A percentile compares a stretch with the other conserved stretches of the same genome.
Conservation (phyloP, 2,797 vertebrate genomes). For the Gambusia yucatana region DNA sequence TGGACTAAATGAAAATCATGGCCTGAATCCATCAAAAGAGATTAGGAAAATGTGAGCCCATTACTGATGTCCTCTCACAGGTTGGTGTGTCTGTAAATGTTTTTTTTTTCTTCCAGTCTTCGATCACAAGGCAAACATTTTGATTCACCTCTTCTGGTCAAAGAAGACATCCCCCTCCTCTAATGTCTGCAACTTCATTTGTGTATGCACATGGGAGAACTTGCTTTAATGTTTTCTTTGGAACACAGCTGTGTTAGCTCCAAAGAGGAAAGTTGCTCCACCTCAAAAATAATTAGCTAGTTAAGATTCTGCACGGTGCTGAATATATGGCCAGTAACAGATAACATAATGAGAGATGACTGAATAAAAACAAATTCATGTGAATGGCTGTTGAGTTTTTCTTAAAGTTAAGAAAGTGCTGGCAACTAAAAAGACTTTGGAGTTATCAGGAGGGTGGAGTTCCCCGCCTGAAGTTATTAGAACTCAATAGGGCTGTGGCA, state of each 20-base stretch:
- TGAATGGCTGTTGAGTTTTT: slow-evolving; percentile 11
- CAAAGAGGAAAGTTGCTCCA: slow-evolving; percentile 29
- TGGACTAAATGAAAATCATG: slow-evolving; percentile 96
- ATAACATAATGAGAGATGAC: slow-evolving; percentile 29
- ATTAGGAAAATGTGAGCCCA: slow-evolving; percentile 93
- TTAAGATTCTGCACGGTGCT: slow-evolving; percentile 30
- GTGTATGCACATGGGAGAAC: slow-evolving; percentile 42
- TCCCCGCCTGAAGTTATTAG: slow-evolving; percentile 51
- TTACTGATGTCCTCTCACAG: slow-evolving; percentile 89
- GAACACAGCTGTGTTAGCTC: slow-evolving; percentile 29
- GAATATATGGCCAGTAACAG: slow-evolving; percentile 10
- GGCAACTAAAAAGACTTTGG: slow-evolving; percentile 24
- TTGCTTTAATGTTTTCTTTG: slow-evolving; percentile 38
- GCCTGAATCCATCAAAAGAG: slow-evolving; percentile 93
- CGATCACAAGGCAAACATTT: slow-evolving; percentile 71
- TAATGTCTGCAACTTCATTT: slow-evolving; percentile 56
- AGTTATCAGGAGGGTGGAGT: slow-evolving; percentile 44
- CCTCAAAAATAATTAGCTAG: slow-evolving; percentile 45
- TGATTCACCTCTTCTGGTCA: slow-evolving; percentile 70
- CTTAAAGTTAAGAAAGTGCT: slow-evolving; percentile 13
- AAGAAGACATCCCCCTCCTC: slow-evolving; percentile 47
- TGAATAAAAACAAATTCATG: slow-evolving; percentile 8
- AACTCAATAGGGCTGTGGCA: slow-evolving; percentile 49
- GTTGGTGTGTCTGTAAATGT: slow-evolving; percentile 66
- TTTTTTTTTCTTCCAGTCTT: slow-evolving; percentile 53